Evolutionary conservation across 2,888 invertebrate genomes (phyloP).

Genomic region (Opisthograptis luteolata): DNA sequence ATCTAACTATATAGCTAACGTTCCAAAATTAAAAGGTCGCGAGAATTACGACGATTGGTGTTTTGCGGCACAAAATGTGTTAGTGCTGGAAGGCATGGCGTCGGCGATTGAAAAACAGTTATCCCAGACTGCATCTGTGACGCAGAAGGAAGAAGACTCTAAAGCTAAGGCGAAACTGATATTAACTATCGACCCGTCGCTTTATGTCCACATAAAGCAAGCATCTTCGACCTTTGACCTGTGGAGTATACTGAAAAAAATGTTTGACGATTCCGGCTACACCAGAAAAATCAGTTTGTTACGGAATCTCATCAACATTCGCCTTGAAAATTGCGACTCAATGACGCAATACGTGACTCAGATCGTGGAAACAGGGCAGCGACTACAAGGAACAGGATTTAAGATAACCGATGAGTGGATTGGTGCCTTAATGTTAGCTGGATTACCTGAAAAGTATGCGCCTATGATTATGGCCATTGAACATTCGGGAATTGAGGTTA

Average conservation of each 20-base stretch:
- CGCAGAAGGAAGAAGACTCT: neutral
- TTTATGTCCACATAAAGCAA: constrained; percentile 9
- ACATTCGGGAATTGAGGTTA: neutral
- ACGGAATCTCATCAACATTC: constrained; percentile 2
- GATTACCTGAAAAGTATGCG: constrained; percentile 3
- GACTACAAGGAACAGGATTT: constrained; percentile 14
- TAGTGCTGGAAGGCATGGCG: constrained; percentile 9
- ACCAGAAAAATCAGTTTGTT: neutral
- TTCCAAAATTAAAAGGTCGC: constrained; percentile 7
- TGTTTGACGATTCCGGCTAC: constrained; percentile 7
- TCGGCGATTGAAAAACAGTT: neutral
- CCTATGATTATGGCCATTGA: constrained; percentile 9
- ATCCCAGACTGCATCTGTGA: no score
- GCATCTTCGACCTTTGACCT: neutral
- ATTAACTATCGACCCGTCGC: constrained; percentile 2
- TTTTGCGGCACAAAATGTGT: constrained; percentile 9
- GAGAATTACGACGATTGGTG: no score
- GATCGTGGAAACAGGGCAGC: constrained; percentile 10
- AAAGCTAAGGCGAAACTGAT: constrained; percentile 8
- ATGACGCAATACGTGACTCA: constrained; percentile 11
- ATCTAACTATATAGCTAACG: neutral
- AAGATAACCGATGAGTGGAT: constrained; percentile 13
- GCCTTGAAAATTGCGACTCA: constrained; percentile 8
- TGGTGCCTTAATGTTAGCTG: constrained; percentile 7
- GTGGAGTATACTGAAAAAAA: constrained; percentile 1